Base-by-base conservation (phyloP, 2,797 vertebrate genomes). In the Cephalopachus bancanus region DNA sequence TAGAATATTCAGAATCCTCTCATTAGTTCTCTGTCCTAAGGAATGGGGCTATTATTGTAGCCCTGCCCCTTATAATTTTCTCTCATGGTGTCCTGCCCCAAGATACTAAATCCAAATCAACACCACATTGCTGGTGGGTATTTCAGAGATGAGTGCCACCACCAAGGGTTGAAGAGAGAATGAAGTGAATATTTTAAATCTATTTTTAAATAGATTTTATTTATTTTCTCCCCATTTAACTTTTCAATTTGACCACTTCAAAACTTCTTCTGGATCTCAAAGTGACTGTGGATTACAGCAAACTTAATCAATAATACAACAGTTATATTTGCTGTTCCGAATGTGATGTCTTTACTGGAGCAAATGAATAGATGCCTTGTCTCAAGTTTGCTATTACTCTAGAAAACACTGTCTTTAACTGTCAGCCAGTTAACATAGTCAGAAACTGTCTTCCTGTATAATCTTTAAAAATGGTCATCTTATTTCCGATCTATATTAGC, bases 101-200 rank as follows among this genome's bases (percentile, higher is more conserved):
- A 80, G 4, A 76, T 90, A 53, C 28, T 90, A 78, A 92, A 84
- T 92, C 10, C 65, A 83, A 95, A 91, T 0, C 3, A 85, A 67
- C 19, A 64, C n/a, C 24, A 22, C 11, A 30, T 87, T 90, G 3
- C 17, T 20, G n/a, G 49, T 71, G 28, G 15, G 14, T 72, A 83
- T n/a, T 65, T 10, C 10, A 94, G 37, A 89, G 19, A 28, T 69
- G 10, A 79, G 12, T 72, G 24, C 24, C 8, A 60, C 19, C 30
- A 20, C 83, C 20, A 91, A 83, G 30, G 26, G 89, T 16, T 80
- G 94, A 90, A 75, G 24, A 75, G 26, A 59, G 59, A 53, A 71
- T n/a, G 4, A 17, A 65, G 0, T 67, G 1, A 10, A 64, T 86
- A 62, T 59, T 79, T 65, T 53, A 37, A n/a, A 64, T 12, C 0